Evolutionary conservation across 2,888 invertebrate genomes (phyloP).

Genomic region (Phalera bucephala): DNA sequence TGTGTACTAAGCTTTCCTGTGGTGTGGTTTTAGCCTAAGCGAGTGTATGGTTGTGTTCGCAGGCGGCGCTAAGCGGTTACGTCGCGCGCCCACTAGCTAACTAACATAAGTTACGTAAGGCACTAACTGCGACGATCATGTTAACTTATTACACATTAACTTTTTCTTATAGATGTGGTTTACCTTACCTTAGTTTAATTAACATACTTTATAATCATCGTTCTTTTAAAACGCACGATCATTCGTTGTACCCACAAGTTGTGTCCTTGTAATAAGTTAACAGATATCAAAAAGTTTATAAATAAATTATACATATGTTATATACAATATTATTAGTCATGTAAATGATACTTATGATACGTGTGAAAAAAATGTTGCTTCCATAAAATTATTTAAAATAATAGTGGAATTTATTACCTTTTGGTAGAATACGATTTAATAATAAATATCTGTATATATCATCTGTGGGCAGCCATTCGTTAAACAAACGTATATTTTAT

Average conservation of each 20-base stretch:
- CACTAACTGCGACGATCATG: slow-evolving; percentile 70
- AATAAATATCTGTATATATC: slow-evolving; percentile 38
- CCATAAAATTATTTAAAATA: slow-evolving; percentile 63
- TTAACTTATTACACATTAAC: slow-evolving; percentile 71
- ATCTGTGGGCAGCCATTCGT: slow-evolving; percentile 43
- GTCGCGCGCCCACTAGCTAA: slow-evolving; percentile 60
- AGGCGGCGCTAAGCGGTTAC: slow-evolving; percentile 75
- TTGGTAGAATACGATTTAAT: slow-evolving; percentile 46
- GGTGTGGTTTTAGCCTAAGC: too few relatives aligned
- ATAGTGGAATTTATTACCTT: slow-evolving; percentile 55
- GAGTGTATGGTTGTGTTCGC: slow-evolving; percentile 73
- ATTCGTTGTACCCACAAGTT: slow-evolving; percentile 11
- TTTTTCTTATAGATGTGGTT: slow-evolving; percentile 1
- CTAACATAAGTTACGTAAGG: slow-evolving; percentile 74
- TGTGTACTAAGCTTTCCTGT: too few relatives aligned
- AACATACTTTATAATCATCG: neutral
- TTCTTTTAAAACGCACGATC: too few relatives aligned
- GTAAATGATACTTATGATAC: slow-evolving; percentile 71
- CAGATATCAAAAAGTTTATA: slow-evolving; percentile 58
- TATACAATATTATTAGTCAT: slow-evolving; percentile 71
- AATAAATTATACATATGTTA: slow-evolving; percentile 78
- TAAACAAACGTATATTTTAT: slow-evolving; percentile 18
- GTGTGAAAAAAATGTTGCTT: slow-evolving; percentile 75
- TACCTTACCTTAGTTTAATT: neutral
- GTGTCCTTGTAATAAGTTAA: slow-evolving; percentile 71